Conservation (phyloP, 2,888 invertebrate species). For the Limnephilus rhombicus region DNA sequence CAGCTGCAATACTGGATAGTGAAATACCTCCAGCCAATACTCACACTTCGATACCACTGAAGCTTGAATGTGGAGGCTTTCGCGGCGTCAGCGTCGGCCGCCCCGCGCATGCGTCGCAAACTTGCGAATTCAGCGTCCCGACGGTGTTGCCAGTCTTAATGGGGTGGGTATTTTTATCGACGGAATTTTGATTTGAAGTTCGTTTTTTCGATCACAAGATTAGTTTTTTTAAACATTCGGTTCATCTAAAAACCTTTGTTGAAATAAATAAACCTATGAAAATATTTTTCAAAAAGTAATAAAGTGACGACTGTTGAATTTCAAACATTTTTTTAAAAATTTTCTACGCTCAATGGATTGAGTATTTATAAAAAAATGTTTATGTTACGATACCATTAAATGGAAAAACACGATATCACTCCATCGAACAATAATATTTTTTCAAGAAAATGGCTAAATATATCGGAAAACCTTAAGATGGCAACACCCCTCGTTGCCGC, state of each 20-base stretch:
- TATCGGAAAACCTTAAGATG: slow-evolving; percentile 23
- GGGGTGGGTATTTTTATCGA: background rate
- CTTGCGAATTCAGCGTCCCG: slow-evolving; percentile 27
- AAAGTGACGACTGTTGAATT: too few species aligned
- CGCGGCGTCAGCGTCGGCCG: background rate
- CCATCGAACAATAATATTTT: background rate
- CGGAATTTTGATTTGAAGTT: background rate
- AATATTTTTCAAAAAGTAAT: too few species aligned
- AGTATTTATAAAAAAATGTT: too few species aligned
- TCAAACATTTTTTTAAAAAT: too few species aligned
- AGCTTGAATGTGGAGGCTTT: slow-evolving; percentile 10
- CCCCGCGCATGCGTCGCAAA: slow-evolving; percentile 36
- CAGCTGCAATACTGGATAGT: background rate
- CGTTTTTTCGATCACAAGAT: background rate
- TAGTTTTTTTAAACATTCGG: too few species aligned
- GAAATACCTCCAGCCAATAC: background rate
- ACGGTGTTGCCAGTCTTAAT: background rate
- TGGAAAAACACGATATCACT: background rate
- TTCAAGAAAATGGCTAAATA: background rate
- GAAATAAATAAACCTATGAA: too few species aligned
- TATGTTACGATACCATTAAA: background rate
- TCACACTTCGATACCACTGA: background rate
- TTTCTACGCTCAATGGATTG: too few species aligned
- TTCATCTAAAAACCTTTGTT: too few species aligned
- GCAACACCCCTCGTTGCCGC: slow-evolving; percentile 20